A percentile compares a stretch with the other conserved stretches of the same genome.
Conservation (phyloP, 2,888 invertebrate species). For the Unio pictorum region DNA sequence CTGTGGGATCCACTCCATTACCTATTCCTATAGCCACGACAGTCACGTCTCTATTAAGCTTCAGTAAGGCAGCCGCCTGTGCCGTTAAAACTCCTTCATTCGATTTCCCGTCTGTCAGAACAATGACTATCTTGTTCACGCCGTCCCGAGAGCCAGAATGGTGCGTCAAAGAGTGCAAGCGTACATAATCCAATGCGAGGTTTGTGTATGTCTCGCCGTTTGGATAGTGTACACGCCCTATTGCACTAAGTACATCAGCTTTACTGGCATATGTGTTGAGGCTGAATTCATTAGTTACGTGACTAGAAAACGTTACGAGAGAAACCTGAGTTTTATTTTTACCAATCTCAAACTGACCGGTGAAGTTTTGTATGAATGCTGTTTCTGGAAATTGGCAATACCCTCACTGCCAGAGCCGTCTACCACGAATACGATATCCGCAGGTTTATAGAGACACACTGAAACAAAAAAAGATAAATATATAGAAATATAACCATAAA, state of each 20-base stretch:
- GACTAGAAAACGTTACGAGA: slow-evolving; percentile 23
- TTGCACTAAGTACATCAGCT: slow-evolving; percentile 17
- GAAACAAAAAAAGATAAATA: slow-evolving; percentile 2
- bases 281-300: slow-evolving; percentile 24
- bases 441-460: slow-evolving; percentile 43
- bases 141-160: slow-evolving; percentile 26
- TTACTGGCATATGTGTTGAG: slow-evolving; percentile 17
- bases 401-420: slow-evolving; percentile 34
- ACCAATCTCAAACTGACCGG: slow-evolving; percentile 25
- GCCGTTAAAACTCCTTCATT: slow-evolving; percentile 26
- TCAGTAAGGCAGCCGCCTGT: slow-evolving; percentile 25
- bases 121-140: slow-evolving; percentile 43
- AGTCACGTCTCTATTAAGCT: slow-evolving; percentile 20
- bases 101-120: slow-evolving; percentile 50
- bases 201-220: slow-evolving; percentile 9
- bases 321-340: slow-evolving; percentile 25
- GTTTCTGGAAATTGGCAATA: slow-evolving; percentile 25
- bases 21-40: slow-evolving; percentile 41
- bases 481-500: too few relatives aligned
- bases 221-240: slow-evolving; percentile 12
- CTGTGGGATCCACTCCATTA: slow-evolving; percentile 23
- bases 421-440: slow-evolving; percentile 40
- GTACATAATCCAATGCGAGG: slow-evolving; percentile 32
- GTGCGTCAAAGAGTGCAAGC: slow-evolving; percentile 22
- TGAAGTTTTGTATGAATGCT: slow-evolving; percentile 31